phyloP scores from a whole-genome alignment of 2,888 invertebrate genomes.

The Dorcus parallelipipedus region DNA sequence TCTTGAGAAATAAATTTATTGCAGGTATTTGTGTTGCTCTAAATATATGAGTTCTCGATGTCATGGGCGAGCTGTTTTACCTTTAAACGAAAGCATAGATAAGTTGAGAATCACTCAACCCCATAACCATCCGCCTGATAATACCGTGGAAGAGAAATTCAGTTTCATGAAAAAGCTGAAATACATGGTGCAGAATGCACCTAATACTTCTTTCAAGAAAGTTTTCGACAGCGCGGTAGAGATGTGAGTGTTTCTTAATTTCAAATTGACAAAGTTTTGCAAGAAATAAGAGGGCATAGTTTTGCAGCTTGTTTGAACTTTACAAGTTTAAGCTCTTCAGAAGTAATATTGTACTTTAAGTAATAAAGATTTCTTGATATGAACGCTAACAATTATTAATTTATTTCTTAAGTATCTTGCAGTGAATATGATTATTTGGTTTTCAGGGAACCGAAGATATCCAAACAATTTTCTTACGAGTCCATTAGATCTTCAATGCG shows the following conservation, averaged over 20 bases:
- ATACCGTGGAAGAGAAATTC: conserved; percentile 36
- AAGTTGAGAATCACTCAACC: conserved; percentile 36
- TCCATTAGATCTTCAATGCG: conserved; percentile 29
- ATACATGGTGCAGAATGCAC: conserved; percentile 25
- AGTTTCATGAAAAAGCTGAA: conserved; percentile 36
- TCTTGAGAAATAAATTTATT: neutral
- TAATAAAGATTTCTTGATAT: too few species aligned
- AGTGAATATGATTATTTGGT: too few species aligned
- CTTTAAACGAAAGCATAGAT: conserved; percentile 31
- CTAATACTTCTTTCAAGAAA: conserved; percentile 28
- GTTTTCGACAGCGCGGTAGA: conserved; percentile 37
- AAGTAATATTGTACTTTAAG: too few species aligned
- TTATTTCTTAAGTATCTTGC: too few species aligned
- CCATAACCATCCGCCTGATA: conserved; percentile 41
- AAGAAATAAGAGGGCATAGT: too few species aligned
- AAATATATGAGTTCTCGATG: conserved; percentile 39
- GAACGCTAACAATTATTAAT: too few species aligned
- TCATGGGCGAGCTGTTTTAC: conserved; percentile 40
- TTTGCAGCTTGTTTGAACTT: too few species aligned
- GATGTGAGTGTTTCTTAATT: conserved; percentile 31
- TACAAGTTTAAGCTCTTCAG: too few species aligned
- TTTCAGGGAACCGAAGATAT: conserved; percentile 10
- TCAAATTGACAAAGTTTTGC: too few species aligned
- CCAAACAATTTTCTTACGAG: conserved; percentile 22
- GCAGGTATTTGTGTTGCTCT: conserved; percentile 41